Percentiles rank a stretch among this genome's conserved stretches.
phyloP scores from a whole-genome alignment of 2,113 vertebrate genomes.

The Serilophus lunatus region DNA sequence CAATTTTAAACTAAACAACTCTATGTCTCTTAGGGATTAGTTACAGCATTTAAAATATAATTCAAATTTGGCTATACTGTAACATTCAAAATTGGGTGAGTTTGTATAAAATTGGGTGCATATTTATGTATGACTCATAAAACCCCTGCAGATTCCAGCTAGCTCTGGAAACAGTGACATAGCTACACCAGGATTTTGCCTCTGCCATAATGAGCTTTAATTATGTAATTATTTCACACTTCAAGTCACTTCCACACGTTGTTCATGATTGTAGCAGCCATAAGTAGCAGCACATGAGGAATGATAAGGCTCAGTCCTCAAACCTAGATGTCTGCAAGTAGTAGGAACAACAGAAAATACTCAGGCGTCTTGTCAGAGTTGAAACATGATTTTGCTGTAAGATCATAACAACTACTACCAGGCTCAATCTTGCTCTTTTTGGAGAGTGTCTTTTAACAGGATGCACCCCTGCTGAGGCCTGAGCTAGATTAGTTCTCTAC shows the following conservation, averaged over 20 bases:
- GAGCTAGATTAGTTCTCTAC: background rate
- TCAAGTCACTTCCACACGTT: conserved; percentile 30
- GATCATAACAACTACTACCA: background rate
- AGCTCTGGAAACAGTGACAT: background rate
- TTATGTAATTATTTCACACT: conserved; percentile 54
- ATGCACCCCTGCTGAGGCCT: background rate
- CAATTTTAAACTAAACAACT: background rate
- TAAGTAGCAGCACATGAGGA: conserved; percentile 11
- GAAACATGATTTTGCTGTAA: background rate
- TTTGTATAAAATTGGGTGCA: background rate
- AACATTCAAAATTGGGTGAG: background rate
- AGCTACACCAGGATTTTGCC: background rate
- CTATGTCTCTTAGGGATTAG: background rate
- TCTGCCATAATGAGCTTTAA: conserved; percentile 24
- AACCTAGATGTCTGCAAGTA: background rate
- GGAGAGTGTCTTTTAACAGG: background rate
- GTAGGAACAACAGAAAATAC: background rate
- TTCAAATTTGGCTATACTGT: background rate
- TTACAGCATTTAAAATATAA: background rate
- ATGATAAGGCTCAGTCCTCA: background rate
- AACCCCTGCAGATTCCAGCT: background rate
- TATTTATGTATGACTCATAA: background rate
- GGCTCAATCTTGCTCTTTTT: background rate
- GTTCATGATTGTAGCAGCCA: background rate
- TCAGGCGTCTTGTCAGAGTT: background rate